A percentile compares a stretch with the other conserved stretches of the same genome.
These are phyloP conservation scores for Myocastor coypus DNA, from an alignment of 2,113 vertebrate genomes.

Conservation along the genomic window DNA sequence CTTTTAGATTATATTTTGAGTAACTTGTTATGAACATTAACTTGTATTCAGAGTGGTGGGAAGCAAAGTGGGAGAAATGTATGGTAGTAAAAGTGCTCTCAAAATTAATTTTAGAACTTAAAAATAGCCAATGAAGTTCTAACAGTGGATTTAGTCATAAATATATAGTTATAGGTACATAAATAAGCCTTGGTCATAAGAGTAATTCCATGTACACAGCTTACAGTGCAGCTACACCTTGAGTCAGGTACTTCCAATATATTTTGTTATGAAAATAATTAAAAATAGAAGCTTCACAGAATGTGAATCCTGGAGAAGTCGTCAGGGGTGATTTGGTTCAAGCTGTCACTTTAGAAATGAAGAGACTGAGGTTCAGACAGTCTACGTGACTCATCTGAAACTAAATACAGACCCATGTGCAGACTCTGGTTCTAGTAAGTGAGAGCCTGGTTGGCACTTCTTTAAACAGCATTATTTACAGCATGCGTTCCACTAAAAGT, in stretches of 20 bases:
- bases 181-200: background rate
- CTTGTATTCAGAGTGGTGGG: background rate
- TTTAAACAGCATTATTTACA: slow-evolving; percentile 64
- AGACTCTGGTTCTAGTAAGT: slow-evolving; percentile 59
- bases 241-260: background rate
- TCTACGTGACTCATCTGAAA: slow-evolving; percentile 40
- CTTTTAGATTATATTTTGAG: background rate
- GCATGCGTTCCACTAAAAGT: slow-evolving; percentile 23
- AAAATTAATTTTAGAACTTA: slow-evolving; percentile 35
- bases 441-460: slow-evolving; percentile 25
- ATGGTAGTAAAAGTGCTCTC: background rate
- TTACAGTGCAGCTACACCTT: background rate
- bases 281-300: slow-evolving; percentile 8
- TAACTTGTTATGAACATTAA: slow-evolving; percentile 34
- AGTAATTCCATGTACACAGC: background rate
- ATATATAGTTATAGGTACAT: background rate
- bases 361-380: background rate
- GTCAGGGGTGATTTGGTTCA: background rate
- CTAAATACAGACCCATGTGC: slow-evolving; percentile 52
- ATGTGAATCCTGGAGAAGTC: background rate
- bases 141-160: background rate
- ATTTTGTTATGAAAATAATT: background rate
- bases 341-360: slow-evolving; percentile 25
- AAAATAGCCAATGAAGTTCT: background rate
- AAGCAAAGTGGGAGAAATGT: background rate